Evolutionary conservation across 2,113 vertebrate species (phyloP).

Genomic region (Clupea harengus): DNA sequence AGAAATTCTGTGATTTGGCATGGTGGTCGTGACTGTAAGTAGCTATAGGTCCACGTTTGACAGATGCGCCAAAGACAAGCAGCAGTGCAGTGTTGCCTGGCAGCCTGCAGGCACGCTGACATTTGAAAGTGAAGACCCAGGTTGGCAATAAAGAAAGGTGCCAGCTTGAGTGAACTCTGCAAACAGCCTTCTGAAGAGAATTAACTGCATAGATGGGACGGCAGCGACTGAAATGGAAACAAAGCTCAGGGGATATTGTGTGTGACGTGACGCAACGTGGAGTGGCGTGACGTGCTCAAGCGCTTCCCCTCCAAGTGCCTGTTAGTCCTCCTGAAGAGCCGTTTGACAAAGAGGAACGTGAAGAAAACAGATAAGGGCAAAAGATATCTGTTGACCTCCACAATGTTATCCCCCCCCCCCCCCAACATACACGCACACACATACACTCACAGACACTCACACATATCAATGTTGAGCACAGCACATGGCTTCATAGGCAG

Average conservation of each 20-base stretch:
- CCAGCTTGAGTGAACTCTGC: neutral
- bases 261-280: neutral
- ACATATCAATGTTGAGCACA: neutral
- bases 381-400: neutral
- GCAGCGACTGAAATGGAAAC: neutral
- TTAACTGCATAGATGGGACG: neutral
- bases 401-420: neutral
- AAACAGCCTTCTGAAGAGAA: neutral
- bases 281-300: neutral
- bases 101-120: neutral
- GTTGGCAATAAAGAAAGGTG: neutral
- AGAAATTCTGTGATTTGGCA: neutral
- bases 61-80: neutral
- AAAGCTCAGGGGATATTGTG: neutral
- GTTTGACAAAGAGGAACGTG: neutral
- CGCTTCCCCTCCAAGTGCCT: neutral
- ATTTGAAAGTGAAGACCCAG: neutral
- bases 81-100: neutral
- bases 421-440: too few relatives aligned
- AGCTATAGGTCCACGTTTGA: too few relatives aligned
- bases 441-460: neutral
- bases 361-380: neutral
- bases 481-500: slow-evolving; percentile 13
- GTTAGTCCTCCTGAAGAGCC: neutral
- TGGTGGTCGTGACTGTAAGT: neutral